A percentile compares a stretch with the other conserved stretches of the same genome.
Evolutionary conservation across 2,797 vertebrate species (phyloP).

Genomic region (Picus viridis): DNA sequence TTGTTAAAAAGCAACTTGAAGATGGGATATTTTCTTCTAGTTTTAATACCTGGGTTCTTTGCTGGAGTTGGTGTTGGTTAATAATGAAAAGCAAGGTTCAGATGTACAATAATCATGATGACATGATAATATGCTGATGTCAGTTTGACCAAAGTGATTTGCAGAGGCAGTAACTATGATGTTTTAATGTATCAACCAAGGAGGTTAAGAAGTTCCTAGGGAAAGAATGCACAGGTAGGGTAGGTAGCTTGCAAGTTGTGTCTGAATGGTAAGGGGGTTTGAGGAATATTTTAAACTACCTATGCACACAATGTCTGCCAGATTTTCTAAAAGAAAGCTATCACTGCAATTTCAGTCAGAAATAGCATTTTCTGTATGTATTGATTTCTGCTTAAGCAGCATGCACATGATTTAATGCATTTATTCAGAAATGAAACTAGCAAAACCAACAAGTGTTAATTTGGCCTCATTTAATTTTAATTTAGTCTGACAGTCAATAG

Average conservation of each 20-base stretch:
- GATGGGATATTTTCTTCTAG: neutral
- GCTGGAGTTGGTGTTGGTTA: neutral
- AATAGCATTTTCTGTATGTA: neutral
- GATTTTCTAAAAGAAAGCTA: neutral
- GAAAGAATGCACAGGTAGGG: neutral
- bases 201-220: neutral
- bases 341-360: neutral
- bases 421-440: constrained; percentile 2
- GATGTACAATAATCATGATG: neutral
- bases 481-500: neutral
- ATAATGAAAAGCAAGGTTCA: neutral
- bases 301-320: neutral
- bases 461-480: neutral
- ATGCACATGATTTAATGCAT: neutral
- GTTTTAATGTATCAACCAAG: neutral
- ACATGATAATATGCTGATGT: neutral
- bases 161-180: neutral
- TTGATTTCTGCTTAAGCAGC: constrained; percentile 39
- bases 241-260: neutral
- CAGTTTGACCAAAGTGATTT: neutral
- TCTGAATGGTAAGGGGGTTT: neutral
- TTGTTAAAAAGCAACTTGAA: neutral
- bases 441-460: constrained; percentile 39
- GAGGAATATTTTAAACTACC: neutral
- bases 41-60: neutral